Base-by-base conservation (phyloP, 2,888 invertebrate genomes). In the Lysandra coridon region DNA sequence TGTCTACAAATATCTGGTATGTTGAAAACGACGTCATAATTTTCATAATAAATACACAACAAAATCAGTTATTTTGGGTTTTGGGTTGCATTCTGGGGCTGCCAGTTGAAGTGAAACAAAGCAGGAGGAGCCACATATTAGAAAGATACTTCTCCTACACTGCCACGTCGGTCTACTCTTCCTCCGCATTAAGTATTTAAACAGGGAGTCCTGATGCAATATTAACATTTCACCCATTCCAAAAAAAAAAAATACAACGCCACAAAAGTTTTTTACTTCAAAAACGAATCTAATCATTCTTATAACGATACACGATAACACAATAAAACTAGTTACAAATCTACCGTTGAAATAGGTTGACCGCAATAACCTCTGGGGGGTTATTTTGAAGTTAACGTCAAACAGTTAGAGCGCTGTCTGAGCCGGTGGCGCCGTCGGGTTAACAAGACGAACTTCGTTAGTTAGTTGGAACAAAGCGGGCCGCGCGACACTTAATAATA, bases 391-490 rank as follows among this genome's bases (percentile, higher is more conserved):
- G 76, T 76, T 76, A 33, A 53, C 53, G 76, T 53, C 53, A 76
- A 76, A 76, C 57, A 53, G 33, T 33, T 33, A 76, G 76, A 76
- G 53, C 53, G 49, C 76, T 76, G 76, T 76, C 76, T 76, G 53
- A 76, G 53, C 76, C 76, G 76, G 57, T 75, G 75, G 49, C 53
- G 30, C 75, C 76, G 76, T 57, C 76, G 53, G 33, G 78, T 78
- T 78, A 78, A 78, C 78, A 78, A 69, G 64, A 53, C 33, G 33
- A 76, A 76, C 76, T 76, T 78, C 69, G 69, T 78, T 78, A 78
- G 69, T 73, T 49, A 73, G 78, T 69, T 53, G 30, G 73, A 73
- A 73, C 78, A 73, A 78, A 64, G 73, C 73, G 73, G 64, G 69
- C 4, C 33, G 30, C 17, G 78, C 78, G 73, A 73, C 76, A 76